A percentile compares a stretch with the other conserved stretches of the same genome.
Conservation (phyloP, 2,888 invertebrate species). For the Metellina segmentata region DNA sequence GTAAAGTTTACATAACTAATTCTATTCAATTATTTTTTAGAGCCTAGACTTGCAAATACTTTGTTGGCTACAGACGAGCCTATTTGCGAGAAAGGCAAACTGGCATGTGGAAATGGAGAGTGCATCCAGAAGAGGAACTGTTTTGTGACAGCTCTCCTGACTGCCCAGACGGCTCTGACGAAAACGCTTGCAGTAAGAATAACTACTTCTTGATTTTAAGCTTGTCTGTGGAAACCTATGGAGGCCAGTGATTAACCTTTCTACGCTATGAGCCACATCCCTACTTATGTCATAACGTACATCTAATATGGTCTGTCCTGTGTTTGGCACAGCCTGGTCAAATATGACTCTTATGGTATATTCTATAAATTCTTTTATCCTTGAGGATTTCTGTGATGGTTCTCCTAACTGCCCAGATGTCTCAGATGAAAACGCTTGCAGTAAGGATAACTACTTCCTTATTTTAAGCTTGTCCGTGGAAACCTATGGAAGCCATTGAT, state of each 20-base stretch:
- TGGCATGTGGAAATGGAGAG: slow-evolving; percentile 95
- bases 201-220: neutral
- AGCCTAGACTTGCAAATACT: slow-evolving; percentile 93
- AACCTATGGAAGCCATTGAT: too few relatives aligned
- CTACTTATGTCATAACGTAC: too few relatives aligned
- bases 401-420: slow-evolving; percentile 96
- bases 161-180: slow-evolving; percentile 96
- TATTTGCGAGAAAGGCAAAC: slow-evolving; percentile 92
- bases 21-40: slow-evolving; percentile 82
- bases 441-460: slow-evolving; percentile 85
- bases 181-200: slow-evolving; percentile 95
- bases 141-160: slow-evolving; percentile 96
- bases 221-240: neutral
- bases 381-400: slow-evolving; percentile 97
- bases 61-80: slow-evolving; percentile 96
- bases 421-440: slow-evolving; percentile 96
- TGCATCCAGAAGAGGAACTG: slow-evolving; percentile 94
- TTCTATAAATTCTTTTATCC: too few relatives aligned
- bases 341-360: too few relatives aligned
- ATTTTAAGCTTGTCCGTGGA: neutral
- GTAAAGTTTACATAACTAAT: neutral
- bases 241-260: too few relatives aligned
- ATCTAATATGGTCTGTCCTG: too few relatives aligned
- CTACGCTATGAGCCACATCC: too few relatives aligned
- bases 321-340: too few relatives aligned